Base-by-base conservation (phyloP, 2,113 vertebrate species). In the Columba janthina region DNA sequence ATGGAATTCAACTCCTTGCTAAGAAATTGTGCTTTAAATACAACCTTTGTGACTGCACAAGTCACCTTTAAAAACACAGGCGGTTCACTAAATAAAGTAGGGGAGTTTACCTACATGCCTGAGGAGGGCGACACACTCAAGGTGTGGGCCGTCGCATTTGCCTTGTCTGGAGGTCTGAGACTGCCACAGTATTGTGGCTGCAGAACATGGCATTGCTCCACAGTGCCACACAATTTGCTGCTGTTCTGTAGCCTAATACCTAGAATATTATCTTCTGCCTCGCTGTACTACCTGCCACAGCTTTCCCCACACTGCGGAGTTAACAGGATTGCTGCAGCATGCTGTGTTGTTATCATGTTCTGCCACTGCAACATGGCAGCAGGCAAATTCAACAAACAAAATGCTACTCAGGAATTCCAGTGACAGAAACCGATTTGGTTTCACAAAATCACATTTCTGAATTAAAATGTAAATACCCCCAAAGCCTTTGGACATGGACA, bases 391-490 rank as follows among this genome's bases (percentile, higher is more conserved):
- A 76, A 85, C 17, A 81, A 85, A 58, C 21, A 50, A 76, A 82
- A 80, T 1, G 5, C 56, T 70, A 17, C 17, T 38, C 8, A 12
- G 46, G 42, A 91, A 80, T 91, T 88, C 50, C 72, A 85, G 46
- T 42, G n/a, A 91, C 76, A 91, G 56, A 88, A 90, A 73, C 7
- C 16, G 77, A 83, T 29, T 60, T 57, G 38, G 12, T 73, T 94
- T 91, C 67, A 60, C 71, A 83, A 90, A 85, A 90, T 44, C 57
- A 13, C 48, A 56, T 80, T 88, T 94, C 64, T 85, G 78, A 95
- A 73, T 46, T 20, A 94, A 95, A 94, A 91, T 61, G 69, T 85
- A 72, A 90, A 26, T 40, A 77, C 31, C 44, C 61, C 83, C 61
- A 50, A 50, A 88, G 71, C 78, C 75, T 76, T 57, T 72, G 65